These are phyloP conservation scores for Girardinichthys multiradiatus DNA, from an alignment of 2,113 vertebrate species.

Conservation along the genomic window DNA sequence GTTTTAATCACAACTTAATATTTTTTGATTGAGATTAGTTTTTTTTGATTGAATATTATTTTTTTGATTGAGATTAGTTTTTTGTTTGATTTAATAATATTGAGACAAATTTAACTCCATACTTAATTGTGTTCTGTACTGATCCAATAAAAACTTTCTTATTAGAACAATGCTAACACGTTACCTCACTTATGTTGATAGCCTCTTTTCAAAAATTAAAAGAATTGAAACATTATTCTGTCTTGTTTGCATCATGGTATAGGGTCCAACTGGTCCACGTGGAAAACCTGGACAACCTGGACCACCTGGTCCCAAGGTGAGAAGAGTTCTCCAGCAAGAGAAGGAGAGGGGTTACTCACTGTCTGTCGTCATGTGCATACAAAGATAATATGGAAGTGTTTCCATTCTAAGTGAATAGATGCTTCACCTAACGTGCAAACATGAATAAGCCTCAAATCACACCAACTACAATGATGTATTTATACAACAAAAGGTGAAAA, in stretches of 20 bases:
- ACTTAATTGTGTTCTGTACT: too few relatives aligned
- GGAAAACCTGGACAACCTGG: slow-evolving; percentile 93
- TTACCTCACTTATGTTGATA: not conserved
- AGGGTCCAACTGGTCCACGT: slow-evolving; percentile 91
- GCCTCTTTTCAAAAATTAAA: not conserved
- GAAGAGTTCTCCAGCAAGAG: slow-evolving; percentile 28
- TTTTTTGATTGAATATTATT: too few relatives aligned
- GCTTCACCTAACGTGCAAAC: slow-evolving; percentile 1
- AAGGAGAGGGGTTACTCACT: not conserved
- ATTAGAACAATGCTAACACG: not conserved
- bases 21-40: too few relatives aligned
- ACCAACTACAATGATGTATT: not conserved
- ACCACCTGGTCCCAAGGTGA: slow-evolving; percentile 91
- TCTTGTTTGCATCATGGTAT: slow-evolving; percentile 24
- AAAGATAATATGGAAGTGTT: not conserved
- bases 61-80: too few relatives aligned
- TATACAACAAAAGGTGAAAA: not conserved
- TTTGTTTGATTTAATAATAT: too few relatives aligned
- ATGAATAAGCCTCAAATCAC: not conserved
- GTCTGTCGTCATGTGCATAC: not conserved
- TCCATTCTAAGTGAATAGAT: not conserved
- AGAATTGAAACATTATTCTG: not conserved
- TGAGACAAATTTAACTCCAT: too few relatives aligned
- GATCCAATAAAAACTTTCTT: too few relatives aligned
- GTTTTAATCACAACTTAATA: too few relatives aligned